Percentiles rank a stretch among this genome's conserved stretches.
These are phyloP conservation scores for Amazona vittata DNA, from an alignment of 2,113 vertebrate species.

Conservation along the genomic window DNA sequence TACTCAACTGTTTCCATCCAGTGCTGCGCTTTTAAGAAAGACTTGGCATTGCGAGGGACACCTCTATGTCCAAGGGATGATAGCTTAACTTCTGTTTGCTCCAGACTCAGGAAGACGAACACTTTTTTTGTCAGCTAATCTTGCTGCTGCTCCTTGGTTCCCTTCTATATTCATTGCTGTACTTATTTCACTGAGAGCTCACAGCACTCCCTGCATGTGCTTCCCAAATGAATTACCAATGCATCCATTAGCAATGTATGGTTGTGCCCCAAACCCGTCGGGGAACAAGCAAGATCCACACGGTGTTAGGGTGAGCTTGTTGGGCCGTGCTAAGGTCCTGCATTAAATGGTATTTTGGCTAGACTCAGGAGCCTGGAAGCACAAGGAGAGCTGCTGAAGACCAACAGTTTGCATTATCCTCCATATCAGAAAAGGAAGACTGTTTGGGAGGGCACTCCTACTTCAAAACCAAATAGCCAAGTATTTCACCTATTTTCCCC, in stretches of 20 bases:
- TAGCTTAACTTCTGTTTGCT: background rate
- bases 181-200: background rate
- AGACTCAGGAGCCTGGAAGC: background rate
- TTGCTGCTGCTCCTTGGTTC: background rate
- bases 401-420: background rate
- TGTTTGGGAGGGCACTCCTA: background rate
- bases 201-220: background rate
- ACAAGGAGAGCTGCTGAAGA: background rate
- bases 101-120: background rate
- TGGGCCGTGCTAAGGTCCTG: background rate
- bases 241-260: background rate
- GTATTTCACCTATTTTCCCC: background rate
- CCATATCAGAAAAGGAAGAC: background rate
- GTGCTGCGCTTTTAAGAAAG: background rate
- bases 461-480: background rate
- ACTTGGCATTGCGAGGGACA: background rate
- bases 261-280: fast-evolving
- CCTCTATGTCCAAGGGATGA: background rate
- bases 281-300: background rate
- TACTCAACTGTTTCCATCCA: background rate
- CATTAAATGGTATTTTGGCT: background rate
- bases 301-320: background rate
- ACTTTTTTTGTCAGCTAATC: background rate
- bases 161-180: background rate
- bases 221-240: background rate